Evolutionary conservation across 2,797 vertebrate species (phyloP), one percentile per base, ranked within the genome.

Genomic region (Chelmon rostratus): DNA sequence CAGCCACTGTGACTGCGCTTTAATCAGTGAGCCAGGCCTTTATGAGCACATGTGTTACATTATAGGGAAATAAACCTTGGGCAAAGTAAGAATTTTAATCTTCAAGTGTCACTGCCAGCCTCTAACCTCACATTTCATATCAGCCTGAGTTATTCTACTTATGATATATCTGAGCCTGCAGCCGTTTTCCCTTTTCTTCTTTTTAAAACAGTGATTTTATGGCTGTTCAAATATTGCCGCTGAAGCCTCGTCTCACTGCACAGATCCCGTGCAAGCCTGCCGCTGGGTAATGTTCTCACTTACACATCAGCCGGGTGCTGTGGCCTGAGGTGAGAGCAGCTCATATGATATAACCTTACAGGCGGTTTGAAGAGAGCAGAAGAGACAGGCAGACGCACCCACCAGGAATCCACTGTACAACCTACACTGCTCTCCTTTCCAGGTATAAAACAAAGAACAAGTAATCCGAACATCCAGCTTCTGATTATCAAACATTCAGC

Each of bases 261-360:
- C 33, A 50, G 67, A 68, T 25, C 18, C 35, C 5, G 25, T 52
- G 52, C 52, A 46, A 58, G 63, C 52, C 69, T 70, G 70, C 68
- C 12, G 25, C 63, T 12, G 61, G 64, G 52, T 83, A 76, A 88
- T 91, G 68, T 76, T 91, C 91, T 93, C 91, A 74, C 71, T 91
- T 91, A 90, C 91, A 84, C 68, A 79, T 89, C 75, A 84, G 85
- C 73, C 9, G 44, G 70, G 58, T 28, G 10, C 69, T n/a, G 50
- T 42, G 68, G 78, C 83, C 81, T 37, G 64, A 42, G 78, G 81
- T 79, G 84, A 86, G 70, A 73, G 75, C 63, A 47, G 78, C 58
- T 89, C 81, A 83, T 73, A 37, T 3, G 57, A 86, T 65, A 73
- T 52, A 37, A 84, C 69, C 72, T 80, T 67, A 67, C 47, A 66